phyloP scores from a whole-genome alignment of 2,113 vertebrate genomes.

The Pseudorectes ferrugineus region DNA sequence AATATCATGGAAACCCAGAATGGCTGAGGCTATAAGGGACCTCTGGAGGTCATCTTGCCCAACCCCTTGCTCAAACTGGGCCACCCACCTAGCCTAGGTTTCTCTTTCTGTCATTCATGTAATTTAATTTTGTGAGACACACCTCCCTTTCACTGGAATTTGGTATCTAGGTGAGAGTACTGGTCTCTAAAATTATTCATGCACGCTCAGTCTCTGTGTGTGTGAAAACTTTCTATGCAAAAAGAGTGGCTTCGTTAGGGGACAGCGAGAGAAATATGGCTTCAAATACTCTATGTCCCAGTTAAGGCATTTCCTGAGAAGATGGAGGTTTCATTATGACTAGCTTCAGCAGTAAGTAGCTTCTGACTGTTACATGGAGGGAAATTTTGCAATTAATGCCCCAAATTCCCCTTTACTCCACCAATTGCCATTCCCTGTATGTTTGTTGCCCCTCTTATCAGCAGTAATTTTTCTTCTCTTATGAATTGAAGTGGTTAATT shows the following conservation, averaged over 20 bases:
- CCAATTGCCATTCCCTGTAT: neutral
- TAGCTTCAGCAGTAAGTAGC: neutral
- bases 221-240: neutral
- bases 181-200: neutral
- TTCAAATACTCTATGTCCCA: neutral
- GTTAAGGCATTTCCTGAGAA: constrained; percentile 1
- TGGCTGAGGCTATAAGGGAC: neutral
- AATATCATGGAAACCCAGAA: neutral
- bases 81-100: neutral
- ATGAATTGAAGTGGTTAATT: neutral
- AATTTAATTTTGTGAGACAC: neutral
- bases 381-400: neutral
- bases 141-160: neutral
- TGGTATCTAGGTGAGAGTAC: neutral
- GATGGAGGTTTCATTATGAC: neutral
- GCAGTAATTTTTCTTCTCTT: neutral
- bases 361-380: neutral
- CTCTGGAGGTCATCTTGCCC: neutral
- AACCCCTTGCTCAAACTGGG: neutral
- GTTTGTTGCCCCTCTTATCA: neutral
- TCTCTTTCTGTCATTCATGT: neutral
- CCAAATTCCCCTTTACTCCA: neutral
- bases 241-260: neutral
- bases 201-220: fast-evolving
- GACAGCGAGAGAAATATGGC: neutral